Evolutionary conservation across 2,888 invertebrate genomes (phyloP), one percentile per base, ranked within the genome.

Genomic region (Poecilus cupreus): DNA sequence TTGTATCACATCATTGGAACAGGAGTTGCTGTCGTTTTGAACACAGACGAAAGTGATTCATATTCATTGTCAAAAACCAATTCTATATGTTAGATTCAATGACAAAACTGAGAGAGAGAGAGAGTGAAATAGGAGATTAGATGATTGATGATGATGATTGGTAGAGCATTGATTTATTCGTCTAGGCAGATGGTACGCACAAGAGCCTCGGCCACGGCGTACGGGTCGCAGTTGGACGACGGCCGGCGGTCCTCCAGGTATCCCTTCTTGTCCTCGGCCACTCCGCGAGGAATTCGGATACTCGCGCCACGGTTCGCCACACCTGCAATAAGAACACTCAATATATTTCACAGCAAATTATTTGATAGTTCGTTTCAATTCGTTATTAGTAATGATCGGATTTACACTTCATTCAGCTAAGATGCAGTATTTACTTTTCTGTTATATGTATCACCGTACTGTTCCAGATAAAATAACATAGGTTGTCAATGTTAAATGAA

Each of bases 181-280:
- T 96, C 93, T 84, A 97, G 92, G 88, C 96, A 93, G 85, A 95
- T 94, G 75, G 97, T 97, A 86, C 96, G 94, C 85, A 97, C 93
- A 82, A 97, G 91, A n/a, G 95, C 96, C 88, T 97, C 94, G 83
- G 93, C 91, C 60, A 97, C 97, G 1, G 94, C 90, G 89, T 97
- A 97, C 0, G 97, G 97, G 90, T 97, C 97, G 90, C 97, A 97
- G 89, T 97, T 97, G 85, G 96, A 96, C 74, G 97, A 94, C 20
- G 97, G 97, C 86, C 98, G 92, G 84, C 98, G 92, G 90, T 98
- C 98, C 89, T 98, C 98, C 85, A 98, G 91, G 88, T 98, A 98
- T n/a, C 98, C 98, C 88, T 95, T 95, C 88, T 96, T 96, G 6
- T 97, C 96, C 85, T 97, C 97, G 39, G 96, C 96, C 32, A 97